Evolutionary conservation across 1,140 invertebrate species (phyloP), one percentile per base, ranked within the genome.

Genomic region (Limonius californicus): DNA sequence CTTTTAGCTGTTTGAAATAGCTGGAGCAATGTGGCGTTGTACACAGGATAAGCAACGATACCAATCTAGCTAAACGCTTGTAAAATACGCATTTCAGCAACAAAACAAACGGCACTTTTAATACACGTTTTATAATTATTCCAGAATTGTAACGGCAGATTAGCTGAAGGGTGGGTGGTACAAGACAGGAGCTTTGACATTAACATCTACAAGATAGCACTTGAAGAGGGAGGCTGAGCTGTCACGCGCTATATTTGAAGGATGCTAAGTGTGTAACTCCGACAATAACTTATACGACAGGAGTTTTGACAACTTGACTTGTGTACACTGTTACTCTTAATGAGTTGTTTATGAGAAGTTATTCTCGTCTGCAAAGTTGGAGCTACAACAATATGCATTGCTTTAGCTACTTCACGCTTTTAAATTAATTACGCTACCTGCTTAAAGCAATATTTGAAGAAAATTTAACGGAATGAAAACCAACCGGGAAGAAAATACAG

Each of bases 161-260:
- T 39, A 39, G 35, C n/a, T 39, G 35, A 39, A 39, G 35, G 35
- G 35, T 14, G 35, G 35, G 35, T 14, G 35, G 35, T 39, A 39
- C n/a, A 39, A 39, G n/a, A 39, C 35, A 39, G n/a, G 35, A 39
- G 35, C 8, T 39, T 39, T 39, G 35, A 39, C 35, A 39, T 39
- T 39, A 39, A 39, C 35, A 39, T 39, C 35, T 39, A 39, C 35
- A 39, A 39, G 35, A 39, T 39, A 39, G n/a, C 35, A 39, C 35
- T 39, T 39, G n/a, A 39, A 39, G 35, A 39, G 35, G 35, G 35
- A 39, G n/a, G 35, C 35, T 39, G n/a, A 39, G 35, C 35, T 39
- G 35, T 39, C 35, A 39, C 35, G 35, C n/a, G 8, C 35, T 39
- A 39, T 39, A 39, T 39, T 39, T 39, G 35, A 39, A 39, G 35